Evolutionary conservation across 1,140 invertebrate genomes (phyloP).

Genomic region (Hormaphis cornu): DNA sequence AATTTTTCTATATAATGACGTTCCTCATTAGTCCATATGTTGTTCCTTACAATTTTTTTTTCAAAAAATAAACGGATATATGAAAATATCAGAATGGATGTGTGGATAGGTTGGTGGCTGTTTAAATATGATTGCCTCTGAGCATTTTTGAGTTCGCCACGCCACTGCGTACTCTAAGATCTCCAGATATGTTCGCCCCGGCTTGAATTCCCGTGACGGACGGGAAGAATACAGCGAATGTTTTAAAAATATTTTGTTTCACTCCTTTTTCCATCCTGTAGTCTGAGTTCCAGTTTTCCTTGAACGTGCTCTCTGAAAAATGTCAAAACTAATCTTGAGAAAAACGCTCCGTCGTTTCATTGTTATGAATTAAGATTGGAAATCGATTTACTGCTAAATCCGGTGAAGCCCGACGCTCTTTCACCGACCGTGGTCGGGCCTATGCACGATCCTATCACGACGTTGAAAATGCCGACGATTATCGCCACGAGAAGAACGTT

Average conservation of each 20-base stretch:
- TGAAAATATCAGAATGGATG: too few species aligned
- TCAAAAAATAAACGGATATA: too few species aligned
- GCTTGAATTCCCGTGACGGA: constrained; percentile 94
- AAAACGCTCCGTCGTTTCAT: neutral
- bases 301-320: constrained; percentile 55
- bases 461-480: constrained; percentile 10
- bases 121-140: too few species aligned
- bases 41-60: too few species aligned
- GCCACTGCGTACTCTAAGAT: constrained; percentile 73
- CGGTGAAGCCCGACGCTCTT: constrained; percentile 69
- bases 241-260: constrained; percentile 75
- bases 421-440: neutral
- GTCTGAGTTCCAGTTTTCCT: constrained; percentile 62
- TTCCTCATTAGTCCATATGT: too few species aligned
- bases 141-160: too few species aligned
- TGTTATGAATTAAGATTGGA: constrained; percentile 33
- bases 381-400: constrained; percentile 62
- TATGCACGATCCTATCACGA: neutral
- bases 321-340: neutral
- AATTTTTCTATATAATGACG: too few species aligned
- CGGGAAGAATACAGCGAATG: constrained; percentile 93
- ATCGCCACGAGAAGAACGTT: neutral
- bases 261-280: constrained; percentile 63
- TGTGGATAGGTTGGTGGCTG: too few species aligned
- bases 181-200: constrained; percentile 95